Evolutionary conservation across 2,113 vertebrate species (phyloP).

Genomic region (Marmota monax): DNA sequence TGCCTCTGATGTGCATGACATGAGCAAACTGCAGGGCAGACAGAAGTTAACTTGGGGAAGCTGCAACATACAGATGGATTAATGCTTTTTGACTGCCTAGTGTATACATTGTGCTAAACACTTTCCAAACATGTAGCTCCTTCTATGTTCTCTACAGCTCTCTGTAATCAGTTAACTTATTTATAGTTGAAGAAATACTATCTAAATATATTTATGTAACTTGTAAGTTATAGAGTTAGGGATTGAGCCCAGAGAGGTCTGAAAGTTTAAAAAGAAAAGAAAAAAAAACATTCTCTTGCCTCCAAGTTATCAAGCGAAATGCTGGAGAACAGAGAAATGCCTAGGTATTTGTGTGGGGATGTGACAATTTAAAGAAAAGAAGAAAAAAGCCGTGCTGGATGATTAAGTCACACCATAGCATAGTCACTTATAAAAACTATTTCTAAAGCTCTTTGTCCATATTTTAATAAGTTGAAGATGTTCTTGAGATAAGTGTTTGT

Average conservation of each 20-base stretch:
- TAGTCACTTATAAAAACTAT: background rate
- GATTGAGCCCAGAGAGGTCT: conserved; percentile 31
- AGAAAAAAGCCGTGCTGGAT: background rate
- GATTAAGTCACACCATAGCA: background rate
- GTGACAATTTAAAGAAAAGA: background rate
- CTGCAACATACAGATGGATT: background rate
- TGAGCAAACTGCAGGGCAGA: background rate
- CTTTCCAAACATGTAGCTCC: background rate
- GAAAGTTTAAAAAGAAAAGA: background rate
- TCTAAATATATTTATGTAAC: background rate
- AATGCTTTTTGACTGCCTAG: background rate
- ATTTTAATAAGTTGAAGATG: conserved; percentile 48
- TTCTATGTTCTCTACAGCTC: background rate
- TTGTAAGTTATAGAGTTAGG: background rate
- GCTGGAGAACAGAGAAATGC: background rate
- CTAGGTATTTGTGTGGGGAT: background rate
- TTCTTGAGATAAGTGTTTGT: conserved; percentile 48
- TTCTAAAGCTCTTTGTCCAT: background rate
- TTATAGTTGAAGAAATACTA: background rate
- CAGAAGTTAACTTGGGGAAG: background rate
- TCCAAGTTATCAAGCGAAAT: background rate
- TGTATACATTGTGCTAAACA: background rate
- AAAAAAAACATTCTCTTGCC: background rate
- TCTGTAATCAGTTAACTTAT: background rate
- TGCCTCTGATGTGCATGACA: background rate